phyloP scores from a whole-genome alignment of 2,797 vertebrate species.

The Fistularia tabacaria region DNA sequence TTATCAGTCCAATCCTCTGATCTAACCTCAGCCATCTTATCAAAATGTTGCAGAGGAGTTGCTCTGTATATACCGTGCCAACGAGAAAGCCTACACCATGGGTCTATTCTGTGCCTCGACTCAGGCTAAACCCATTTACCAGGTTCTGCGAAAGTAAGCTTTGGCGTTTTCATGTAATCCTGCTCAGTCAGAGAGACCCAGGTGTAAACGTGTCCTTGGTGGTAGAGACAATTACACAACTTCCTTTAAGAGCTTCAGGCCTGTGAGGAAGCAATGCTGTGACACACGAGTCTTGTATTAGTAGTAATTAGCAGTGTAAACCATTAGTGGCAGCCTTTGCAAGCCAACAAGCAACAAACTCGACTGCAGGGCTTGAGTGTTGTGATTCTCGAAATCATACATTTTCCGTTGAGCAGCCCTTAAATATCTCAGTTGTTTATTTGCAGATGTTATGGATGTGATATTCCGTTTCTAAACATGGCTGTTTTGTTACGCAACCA shows the following conservation, averaged over 20 bases:
- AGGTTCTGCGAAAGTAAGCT: no score
- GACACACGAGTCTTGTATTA: slow-evolving; percentile 15
- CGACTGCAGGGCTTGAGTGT: slow-evolving; percentile 9
- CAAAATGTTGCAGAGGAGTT: no score
- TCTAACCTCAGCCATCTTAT: no score
- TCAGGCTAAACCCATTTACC: no score
- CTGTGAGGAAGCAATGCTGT: slow-evolving; percentile 4
- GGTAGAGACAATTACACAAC: slow-evolving; percentile 4
- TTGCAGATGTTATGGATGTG: slow-evolving; percentile 11
- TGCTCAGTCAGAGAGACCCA: neutral
- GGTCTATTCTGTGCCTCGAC: no score
- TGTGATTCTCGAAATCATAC: slow-evolving; percentile 7
- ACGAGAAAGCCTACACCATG: no score
- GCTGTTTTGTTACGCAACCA: slow-evolving; percentile 6
- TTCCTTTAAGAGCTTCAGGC: slow-evolving; percentile 11
- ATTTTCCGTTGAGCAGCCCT: slow-evolving; percentile 23
- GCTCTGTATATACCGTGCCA: no score
- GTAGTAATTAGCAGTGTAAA: slow-evolving; percentile 10
- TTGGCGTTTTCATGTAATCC: neutral
- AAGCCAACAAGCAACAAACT: slow-evolving; percentile 15
- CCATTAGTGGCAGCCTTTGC: neutral
- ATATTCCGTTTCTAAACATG: slow-evolving; percentile 5
- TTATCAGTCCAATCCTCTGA: no score
- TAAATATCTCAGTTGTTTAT: slow-evolving; percentile 16
- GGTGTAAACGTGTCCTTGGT: neutral